A percentile compares a stretch with the other conserved stretches of the same genome.
phyloP scores from a whole-genome alignment of 2,113 vertebrate species.

The Salvelinus namaycush region DNA sequence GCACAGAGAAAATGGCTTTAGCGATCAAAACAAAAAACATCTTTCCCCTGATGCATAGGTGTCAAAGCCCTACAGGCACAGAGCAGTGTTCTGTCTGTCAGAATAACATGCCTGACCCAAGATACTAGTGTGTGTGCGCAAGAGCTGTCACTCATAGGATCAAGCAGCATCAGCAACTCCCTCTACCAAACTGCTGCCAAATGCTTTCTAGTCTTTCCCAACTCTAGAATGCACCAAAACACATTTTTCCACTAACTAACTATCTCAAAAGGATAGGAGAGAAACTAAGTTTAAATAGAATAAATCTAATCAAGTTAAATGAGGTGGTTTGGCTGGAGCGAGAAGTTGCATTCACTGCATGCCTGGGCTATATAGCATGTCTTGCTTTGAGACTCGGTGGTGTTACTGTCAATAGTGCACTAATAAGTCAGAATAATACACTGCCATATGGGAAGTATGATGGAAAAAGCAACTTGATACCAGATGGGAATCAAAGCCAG shows the following conservation, averaged over 20 bases:
- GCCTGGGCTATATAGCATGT: not conserved
- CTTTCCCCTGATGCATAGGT: not conserved
- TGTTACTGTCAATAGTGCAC: not conserved
- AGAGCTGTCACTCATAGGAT: not conserved
- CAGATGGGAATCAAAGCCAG: slow-evolving; percentile 4
- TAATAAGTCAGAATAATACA: slow-evolving; percentile 28
- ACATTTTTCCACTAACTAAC: not conserved
- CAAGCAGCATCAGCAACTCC: not conserved
- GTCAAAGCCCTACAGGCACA: not conserved
- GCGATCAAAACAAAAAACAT: slow-evolving; percentile 9
- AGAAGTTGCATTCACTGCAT: not conserved
- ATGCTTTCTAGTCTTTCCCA: not conserved
- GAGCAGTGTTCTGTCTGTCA: not conserved
- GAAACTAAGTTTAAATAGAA: not conserved
- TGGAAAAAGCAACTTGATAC: slow-evolving; percentile 23
- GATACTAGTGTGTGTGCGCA: too few species aligned
- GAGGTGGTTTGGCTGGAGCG: not conserved
- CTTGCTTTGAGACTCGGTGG: slow-evolving; percentile 11
- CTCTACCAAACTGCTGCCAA: not conserved
- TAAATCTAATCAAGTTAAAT: not conserved
- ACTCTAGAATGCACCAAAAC: not conserved
- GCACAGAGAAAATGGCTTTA: not conserved
- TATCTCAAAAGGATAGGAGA: not conserved
- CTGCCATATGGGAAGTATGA: slow-evolving; percentile 46
- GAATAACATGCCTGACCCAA: slow-evolving; percentile 2